Base-by-base conservation (phyloP, 2,888 invertebrate species). In the Dione vanillae region DNA sequence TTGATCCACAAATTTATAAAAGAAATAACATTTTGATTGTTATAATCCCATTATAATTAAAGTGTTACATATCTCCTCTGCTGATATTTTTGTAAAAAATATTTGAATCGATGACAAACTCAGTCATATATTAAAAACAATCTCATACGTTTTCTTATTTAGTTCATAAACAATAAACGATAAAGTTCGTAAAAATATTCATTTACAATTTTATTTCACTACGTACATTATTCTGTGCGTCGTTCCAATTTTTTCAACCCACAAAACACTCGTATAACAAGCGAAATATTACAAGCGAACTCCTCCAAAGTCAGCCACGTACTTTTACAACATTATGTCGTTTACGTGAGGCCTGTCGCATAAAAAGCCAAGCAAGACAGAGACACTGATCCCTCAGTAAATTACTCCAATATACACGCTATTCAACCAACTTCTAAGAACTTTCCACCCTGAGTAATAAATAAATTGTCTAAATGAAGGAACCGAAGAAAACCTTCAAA, bases 401-500 rank as follows among this genome's bases (percentile, higher is more conserved):
- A 71, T 67, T 67, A 67, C 67, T 67, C 11, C 54, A 56, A 64
- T 71, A 70, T 67, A 70, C 62, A 70, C 64, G 54, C 69, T 45
- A 70, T 64, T 66, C 59, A 52, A 51, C 59, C 49, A 70, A 66
- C 43, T 70, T 43, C 61, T 37, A 66, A 66, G 66, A 61, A 20
- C 20, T 51, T 66, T 40, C 27, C 40, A 56, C 47, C 64, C 27
- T 47, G 40, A 54, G 67, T 61, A 67, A 70, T 70, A 70, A 70
- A 71, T 74, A 71, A 74, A 72, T 65, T 65, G 43, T 16, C 67
- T 37, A 67, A 67, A 67, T 61, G 52, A 69, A 61, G 59, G 66
- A 66, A 56, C 69, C 67, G 67, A 56, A 65, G 67, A 49, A 67
- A 67, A 61, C 51, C 71, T 72, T 71, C 67, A 72, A 74, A 74